Evolutionary conservation across 1,140 invertebrate species (phyloP).

Genomic region (Thalassaphorura encarpata): DNA sequence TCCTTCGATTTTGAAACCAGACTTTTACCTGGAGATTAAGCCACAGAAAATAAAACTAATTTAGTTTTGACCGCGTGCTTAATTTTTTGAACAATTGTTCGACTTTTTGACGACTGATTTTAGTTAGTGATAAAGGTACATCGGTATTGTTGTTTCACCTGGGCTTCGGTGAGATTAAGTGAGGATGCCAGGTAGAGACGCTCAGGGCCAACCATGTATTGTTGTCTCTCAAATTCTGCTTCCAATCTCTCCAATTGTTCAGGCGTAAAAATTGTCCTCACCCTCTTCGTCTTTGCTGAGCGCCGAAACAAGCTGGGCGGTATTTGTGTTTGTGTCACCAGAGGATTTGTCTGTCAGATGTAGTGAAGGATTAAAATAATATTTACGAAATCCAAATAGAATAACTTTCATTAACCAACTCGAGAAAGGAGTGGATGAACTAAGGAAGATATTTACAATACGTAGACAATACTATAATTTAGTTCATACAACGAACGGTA

Average conservation of each 20-base stretch:
- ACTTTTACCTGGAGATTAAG: conserved; percentile 67
- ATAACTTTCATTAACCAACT: neutral
- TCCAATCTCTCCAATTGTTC: conserved; percentile 85
- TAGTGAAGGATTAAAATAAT: neutral
- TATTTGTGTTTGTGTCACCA: neutral
- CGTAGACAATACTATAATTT: too few relatives aligned
- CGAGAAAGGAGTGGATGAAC: too few relatives aligned
- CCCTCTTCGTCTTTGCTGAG: conserved; percentile 43
- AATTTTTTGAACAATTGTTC: too few relatives aligned
- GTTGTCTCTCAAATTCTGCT: conserved; percentile 81
- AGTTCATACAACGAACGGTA: too few relatives aligned
- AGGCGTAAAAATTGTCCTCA: conserved; percentile 87
- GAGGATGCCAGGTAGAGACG: conserved; percentile 76
- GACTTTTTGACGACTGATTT: too few relatives aligned
- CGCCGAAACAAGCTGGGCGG: neutral
- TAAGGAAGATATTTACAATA: too few relatives aligned
- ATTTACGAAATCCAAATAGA: neutral
- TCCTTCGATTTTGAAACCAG: conserved; percentile 93
- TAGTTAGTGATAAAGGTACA: neutral
- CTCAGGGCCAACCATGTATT: conserved; percentile 93
- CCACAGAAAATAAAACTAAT: too few relatives aligned
- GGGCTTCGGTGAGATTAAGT: conserved; percentile 79
- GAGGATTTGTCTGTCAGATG: neutral
- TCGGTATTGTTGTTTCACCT: too few relatives aligned
- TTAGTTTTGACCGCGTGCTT: too few relatives aligned